phyloP scores from a whole-genome alignment of 2,113 vertebrate species.

The Struthidea cinerea region DNA sequence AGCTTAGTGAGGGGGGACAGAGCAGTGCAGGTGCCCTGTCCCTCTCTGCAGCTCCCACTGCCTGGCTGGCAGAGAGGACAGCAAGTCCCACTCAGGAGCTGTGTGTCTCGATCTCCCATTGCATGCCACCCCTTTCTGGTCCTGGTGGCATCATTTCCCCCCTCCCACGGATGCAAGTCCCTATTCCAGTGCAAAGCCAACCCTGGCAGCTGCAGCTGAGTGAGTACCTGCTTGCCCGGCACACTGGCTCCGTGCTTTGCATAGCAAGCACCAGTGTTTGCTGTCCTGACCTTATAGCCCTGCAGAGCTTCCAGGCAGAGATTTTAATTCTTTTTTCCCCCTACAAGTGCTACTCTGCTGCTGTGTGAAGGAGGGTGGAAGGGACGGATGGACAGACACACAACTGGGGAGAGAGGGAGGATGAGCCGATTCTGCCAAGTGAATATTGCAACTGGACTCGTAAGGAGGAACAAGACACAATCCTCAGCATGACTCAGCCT shows the following conservation, averaged over 20 bases:
- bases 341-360: not conserved
- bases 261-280: not conserved
- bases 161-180: not conserved
- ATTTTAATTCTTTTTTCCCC: not conserved
- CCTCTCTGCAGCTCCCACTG: not conserved
- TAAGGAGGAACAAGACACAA: not conserved
- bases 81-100: not conserved
- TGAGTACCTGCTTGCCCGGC: not conserved
- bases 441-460: not conserved
- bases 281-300: not conserved
- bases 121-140: not conserved
- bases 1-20: not conserved
- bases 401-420: not conserved
- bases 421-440: not conserved
- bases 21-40: not conserved
- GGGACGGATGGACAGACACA: not conserved
- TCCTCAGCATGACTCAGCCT: constrained; percentile 22
- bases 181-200: not conserved
- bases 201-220: not conserved
- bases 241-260: not conserved
- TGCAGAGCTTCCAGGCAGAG: not conserved
- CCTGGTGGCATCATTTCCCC: not conserved
- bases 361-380: not conserved
- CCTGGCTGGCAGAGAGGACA: not conserved
- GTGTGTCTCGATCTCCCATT: accelerated